phyloP scores from a whole-genome alignment of 2,113 vertebrate genomes.

The Vimba vimba region DNA sequence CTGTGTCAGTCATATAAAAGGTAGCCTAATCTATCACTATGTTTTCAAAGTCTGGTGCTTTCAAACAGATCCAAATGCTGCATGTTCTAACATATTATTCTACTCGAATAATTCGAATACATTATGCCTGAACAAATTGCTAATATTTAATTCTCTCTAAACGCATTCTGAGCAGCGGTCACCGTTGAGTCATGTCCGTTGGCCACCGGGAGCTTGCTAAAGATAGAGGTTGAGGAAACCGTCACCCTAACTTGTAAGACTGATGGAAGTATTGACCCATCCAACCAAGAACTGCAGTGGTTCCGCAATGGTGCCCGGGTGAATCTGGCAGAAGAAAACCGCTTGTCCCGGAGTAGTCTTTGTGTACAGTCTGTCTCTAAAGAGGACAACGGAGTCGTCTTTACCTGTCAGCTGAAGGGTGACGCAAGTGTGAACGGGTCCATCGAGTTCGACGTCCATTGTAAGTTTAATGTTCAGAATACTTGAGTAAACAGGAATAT shows the following conservation, averaged over 20 bases:
- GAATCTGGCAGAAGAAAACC: constrained; percentile 66
- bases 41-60: neutral
- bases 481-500: neutral
- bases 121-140: neutral
- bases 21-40: constrained; percentile 4
- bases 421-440: constrained; percentile 61
- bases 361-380: constrained; percentile 68
- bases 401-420: constrained; percentile 68
- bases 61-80: neutral
- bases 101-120: too few species aligned
- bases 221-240: constrained; percentile 18
- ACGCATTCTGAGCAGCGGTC: constrained; percentile 56
- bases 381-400: constrained; percentile 68
- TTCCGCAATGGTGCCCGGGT: constrained; percentile 66
- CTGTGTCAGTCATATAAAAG: neutral
- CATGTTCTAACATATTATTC: neutral
- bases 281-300: constrained; percentile 70
- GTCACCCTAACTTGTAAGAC: constrained; percentile 69
- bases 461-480: constrained; percentile 66
- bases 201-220: constrained; percentile 53
- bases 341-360: constrained; percentile 60
- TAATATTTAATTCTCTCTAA: neutral
- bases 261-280: neutral
- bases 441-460: constrained; percentile 72
- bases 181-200: constrained; percentile 55